phyloP scores from a whole-genome alignment of 2,113 vertebrate species.

The Apodemus speciosus region DNA sequence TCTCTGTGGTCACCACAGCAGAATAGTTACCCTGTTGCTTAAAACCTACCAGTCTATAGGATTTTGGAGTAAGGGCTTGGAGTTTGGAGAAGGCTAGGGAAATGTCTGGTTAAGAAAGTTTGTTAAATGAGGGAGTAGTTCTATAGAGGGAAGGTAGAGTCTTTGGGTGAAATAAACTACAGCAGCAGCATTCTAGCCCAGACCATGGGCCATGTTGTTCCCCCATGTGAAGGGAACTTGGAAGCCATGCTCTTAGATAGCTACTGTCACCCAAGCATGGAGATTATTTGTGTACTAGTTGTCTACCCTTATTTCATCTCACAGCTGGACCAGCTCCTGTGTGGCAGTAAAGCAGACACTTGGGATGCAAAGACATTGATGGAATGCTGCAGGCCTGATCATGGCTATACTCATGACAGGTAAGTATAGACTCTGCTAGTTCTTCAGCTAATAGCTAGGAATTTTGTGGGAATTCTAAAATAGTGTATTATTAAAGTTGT shows the following conservation, averaged over 20 bases:
- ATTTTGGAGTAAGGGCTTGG: background rate
- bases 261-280: too few relatives aligned
- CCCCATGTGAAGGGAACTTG: background rate
- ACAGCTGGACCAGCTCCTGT: slow-evolving; percentile 97
- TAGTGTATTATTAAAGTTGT: background rate
- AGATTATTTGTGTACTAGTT: background rate
- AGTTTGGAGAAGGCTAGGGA: background rate
- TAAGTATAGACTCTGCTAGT: slow-evolving; percentile 50
- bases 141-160: too few relatives aligned
- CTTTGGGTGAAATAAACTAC: too few relatives aligned
- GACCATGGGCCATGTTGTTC: background rate
- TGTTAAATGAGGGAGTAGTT: background rate
- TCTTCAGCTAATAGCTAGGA: background rate
- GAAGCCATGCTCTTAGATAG: background rate
- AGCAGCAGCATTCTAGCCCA: background rate
- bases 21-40: background rate
- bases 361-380: slow-evolving; percentile 99
- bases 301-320: slow-evolving; percentile 3
- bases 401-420: slow-evolving; percentile 99
- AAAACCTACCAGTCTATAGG: background rate
- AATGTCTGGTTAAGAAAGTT: background rate
- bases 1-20: background rate
- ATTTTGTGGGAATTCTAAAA: background rate
- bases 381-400: slow-evolving; percentile 99
- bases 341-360: slow-evolving; percentile 97